These are phyloP conservation scores for Drosophila setosimentum DNA, from an alignment of 2,888 invertebrate genomes.

Conservation along the genomic window DNA sequence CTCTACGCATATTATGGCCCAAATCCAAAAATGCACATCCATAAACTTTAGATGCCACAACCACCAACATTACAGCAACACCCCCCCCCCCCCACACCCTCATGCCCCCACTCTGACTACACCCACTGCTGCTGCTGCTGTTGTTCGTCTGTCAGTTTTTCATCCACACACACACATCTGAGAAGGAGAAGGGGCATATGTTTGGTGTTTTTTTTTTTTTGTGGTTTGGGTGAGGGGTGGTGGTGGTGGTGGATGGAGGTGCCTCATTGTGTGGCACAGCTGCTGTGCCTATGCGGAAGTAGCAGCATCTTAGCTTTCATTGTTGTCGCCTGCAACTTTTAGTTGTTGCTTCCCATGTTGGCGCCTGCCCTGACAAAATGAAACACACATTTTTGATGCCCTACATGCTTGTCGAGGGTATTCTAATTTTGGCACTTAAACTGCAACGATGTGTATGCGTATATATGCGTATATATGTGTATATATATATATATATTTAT, in stretches of 20 bases:
- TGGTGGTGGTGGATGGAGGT: too few relatives aligned
- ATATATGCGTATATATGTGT: neutral
- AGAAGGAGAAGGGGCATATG: neutral
- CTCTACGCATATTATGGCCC: conserved; percentile 31
- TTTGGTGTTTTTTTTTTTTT: conserved; percentile 1
- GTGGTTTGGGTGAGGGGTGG: neutral
- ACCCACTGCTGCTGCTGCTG: neutral
- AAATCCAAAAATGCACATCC: conserved; percentile 30
- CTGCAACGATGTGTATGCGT: neutral
- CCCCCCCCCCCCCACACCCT: neutral
- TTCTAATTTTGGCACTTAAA: neutral
- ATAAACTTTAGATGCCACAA: conserved; percentile 24
- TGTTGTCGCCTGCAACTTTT: conserved; percentile 45
- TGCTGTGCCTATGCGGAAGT: conserved; percentile 54
- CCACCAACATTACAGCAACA: too few relatives aligned
- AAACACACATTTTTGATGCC: conserved; percentile 37
- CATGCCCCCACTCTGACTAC: neutral
- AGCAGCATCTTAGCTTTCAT: conserved; percentile 31
- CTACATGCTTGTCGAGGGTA: conserved; percentile 25
- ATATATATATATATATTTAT: neutral
- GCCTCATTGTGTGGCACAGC: conserved; percentile 37
- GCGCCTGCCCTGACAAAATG: conserved; percentile 47
- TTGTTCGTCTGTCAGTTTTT: conserved; percentile 51
- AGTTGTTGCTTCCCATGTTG: conserved; percentile 31
- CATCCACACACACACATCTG: conserved; percentile 5